Evolutionary conservation across 1,140 invertebrate species (phyloP), one percentile per base, ranked within the genome.

Genomic region (Drosophila nikananu): DNA sequence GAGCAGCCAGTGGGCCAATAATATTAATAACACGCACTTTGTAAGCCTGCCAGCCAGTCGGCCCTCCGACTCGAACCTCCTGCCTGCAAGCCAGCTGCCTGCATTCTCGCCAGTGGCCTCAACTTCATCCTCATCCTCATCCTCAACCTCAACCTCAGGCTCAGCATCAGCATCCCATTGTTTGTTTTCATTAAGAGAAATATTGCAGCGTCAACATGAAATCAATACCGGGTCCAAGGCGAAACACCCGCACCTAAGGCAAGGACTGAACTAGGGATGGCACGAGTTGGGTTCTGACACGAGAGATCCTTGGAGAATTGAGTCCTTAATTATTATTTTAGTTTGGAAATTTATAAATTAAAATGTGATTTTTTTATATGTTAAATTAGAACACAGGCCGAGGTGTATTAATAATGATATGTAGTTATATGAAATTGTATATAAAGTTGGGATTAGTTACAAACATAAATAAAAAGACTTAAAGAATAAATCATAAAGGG

Each of bases 161-260:
- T 51, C 65, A 39, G 58, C 66, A 60, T 51, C 67, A 72, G 61
- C 73, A 37, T 59, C 74, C 61, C 65, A 73, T 90, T 90, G 86
- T 90, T 90, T 90, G 86, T 90, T 90, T 90, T 90, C 86, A 90
- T 90, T 90, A 90, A 90, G 86, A 79, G 83, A 77, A 90, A 90
- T 90, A 90, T 90, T 90, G 86, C 86, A 90, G 86, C 86, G 86
- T 91, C 86, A 89, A 89, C 86, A 91, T 90, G 86, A 90, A 90
- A 90, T 90, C 86, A 90, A 90, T 90, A 90, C 86, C 84, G 80
- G 79, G 80, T 68, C 83, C 83, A 86, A 84, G 86, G 81, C 87
- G 75, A 77, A 74, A 71, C 75, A 90, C 86, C 86, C 84, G 84
- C 84, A 86, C 83, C 63, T 55, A 60, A 59, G 54, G n/a, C 49